These are phyloP conservation scores for Distichodus sexfasciatus DNA, from an alignment of 2,797 vertebrate species.

Conservation along the genomic window DNA sequence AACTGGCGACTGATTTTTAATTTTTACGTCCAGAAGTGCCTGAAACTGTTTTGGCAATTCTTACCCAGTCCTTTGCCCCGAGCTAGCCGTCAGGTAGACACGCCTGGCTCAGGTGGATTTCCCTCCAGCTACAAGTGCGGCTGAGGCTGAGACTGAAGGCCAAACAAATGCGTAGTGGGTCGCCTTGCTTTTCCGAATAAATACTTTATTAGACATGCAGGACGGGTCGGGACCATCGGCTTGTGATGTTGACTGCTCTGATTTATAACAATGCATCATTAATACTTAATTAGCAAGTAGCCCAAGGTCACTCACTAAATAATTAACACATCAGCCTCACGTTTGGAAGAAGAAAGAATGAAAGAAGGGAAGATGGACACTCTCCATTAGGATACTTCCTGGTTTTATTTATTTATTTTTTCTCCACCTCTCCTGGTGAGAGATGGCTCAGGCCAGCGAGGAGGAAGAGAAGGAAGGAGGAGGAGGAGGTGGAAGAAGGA, in stretches of 20 bases:
- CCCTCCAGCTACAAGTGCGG: slow-evolving; percentile 53
- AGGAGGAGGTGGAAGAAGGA: too few relatives aligned
- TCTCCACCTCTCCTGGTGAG: slow-evolving; percentile 29
- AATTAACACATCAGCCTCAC: slow-evolving; percentile 53
- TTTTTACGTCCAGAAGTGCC: slow-evolving; percentile 32
- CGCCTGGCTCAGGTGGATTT: slow-evolving; percentile 58
- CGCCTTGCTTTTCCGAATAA: slow-evolving; percentile 66
- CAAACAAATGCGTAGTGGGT: slow-evolving; percentile 67
- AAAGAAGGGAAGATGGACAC: not conserved
- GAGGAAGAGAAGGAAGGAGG: too few relatives aligned
- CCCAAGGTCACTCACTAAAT: slow-evolving; percentile 53
- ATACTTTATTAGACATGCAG: slow-evolving; percentile 60
- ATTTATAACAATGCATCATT: slow-evolving; percentile 51
- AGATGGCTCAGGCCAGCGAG: slow-evolving; percentile 34
- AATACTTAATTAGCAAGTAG: slow-evolving; percentile 56
- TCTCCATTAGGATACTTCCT: not conserved
- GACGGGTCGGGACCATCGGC: slow-evolving; percentile 56
- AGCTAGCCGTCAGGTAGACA: slow-evolving; percentile 64
- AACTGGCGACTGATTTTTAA: slow-evolving; percentile 22
- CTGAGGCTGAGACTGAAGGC: slow-evolving; percentile 64
- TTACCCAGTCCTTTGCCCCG: slow-evolving; percentile 51
- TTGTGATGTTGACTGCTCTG: slow-evolving; percentile 55
- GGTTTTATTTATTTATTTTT: not conserved
- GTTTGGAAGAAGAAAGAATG: not conserved
- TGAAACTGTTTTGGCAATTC: slow-evolving; percentile 54